Evolutionary conservation across 2,888 invertebrate genomes (phyloP).

Genomic region (Meloe dianella): DNA sequence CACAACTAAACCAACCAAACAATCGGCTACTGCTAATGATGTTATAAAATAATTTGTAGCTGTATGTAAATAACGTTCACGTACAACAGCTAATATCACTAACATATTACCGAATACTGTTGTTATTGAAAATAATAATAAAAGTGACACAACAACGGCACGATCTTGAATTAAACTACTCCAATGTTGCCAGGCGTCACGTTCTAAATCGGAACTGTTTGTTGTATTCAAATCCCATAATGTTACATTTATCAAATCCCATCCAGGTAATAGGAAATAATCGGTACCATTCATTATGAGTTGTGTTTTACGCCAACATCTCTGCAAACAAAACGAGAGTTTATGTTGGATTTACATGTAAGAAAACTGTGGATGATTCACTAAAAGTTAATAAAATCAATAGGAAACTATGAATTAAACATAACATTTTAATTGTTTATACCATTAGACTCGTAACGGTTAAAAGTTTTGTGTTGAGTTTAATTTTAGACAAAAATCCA

Average conservation of each 20-base stretch:
- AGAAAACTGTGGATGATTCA: no score
- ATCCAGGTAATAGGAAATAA: conserved; percentile 26
- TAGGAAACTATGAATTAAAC: no score
- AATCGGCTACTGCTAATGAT: conserved; percentile 95
- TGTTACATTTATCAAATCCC: conserved; percentile 37
- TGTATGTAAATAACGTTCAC: conserved; percentile 93
- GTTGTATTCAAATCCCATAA: conserved; percentile 43
- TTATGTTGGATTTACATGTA: not conserved
- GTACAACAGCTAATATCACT: conserved; percentile 90
- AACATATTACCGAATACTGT: conserved; percentile 95
- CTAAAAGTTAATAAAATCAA: no score
- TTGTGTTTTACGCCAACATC: not conserved
- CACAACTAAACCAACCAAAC: conserved; percentile 93
- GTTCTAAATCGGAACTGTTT: conserved; percentile 51
- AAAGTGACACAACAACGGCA: conserved; percentile 77
- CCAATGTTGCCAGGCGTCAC: conserved; percentile 59
- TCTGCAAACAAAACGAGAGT: not conserved
- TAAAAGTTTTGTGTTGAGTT: no score
- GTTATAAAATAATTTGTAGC: conserved; percentile 98
- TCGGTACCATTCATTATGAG: conserved; percentile 46
- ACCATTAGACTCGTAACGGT: no score
- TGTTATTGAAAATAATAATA: conserved; percentile 86
- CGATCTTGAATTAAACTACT: conserved; percentile 70
- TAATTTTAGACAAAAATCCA: no score
- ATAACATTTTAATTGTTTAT: no score